These are phyloP conservation scores for Scaptodrosophila latifasciaeformis DNA, from an alignment of 2,888 invertebrate genomes.

Conservation along the genomic window DNA sequence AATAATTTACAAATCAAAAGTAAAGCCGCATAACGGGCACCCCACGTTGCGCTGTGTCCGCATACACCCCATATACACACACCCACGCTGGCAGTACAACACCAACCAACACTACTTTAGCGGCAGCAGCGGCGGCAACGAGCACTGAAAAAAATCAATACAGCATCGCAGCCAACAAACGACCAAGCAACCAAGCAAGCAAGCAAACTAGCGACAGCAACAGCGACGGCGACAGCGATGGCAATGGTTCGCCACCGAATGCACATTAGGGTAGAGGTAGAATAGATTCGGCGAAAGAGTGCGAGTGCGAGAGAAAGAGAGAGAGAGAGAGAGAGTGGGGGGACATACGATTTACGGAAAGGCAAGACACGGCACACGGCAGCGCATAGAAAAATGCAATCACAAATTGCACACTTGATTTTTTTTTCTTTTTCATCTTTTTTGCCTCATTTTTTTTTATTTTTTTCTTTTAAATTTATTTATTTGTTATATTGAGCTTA, in stretches of 20 bases:
- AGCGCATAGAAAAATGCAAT: slow-evolving; percentile 23
- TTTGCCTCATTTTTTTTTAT: slow-evolving; percentile 14
- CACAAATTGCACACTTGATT: slow-evolving; percentile 22
- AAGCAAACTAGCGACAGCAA: too few species aligned
- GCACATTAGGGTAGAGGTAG: too few species aligned
- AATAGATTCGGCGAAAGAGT: not conserved
- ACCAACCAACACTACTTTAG: too few species aligned
- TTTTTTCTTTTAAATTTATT: slow-evolving; percentile 17
- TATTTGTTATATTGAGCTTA: slow-evolving; percentile 19
- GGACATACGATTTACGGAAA: slow-evolving; percentile 41
- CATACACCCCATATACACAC: too few species aligned
- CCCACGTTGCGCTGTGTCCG: too few species aligned
- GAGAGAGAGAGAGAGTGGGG: slow-evolving; percentile 47
- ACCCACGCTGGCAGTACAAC: slow-evolving; percentile 8
- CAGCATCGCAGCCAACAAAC: slow-evolving; percentile 46
- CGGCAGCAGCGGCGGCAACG: too few species aligned
- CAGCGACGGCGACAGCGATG: not conserved
- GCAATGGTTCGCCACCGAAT: too few species aligned
- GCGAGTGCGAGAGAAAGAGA: too few species aligned
- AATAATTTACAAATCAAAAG: too few species aligned
- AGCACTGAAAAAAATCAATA: slow-evolving; percentile 56
- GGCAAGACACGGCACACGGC: slow-evolving; percentile 38
- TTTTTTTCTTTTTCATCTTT: slow-evolving; percentile 28
- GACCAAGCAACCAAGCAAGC: slow-evolving; percentile 20
- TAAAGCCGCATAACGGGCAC: too few species aligned